Conservation (phyloP, 2,113 vertebrate species). For the Indri indri region DNA sequence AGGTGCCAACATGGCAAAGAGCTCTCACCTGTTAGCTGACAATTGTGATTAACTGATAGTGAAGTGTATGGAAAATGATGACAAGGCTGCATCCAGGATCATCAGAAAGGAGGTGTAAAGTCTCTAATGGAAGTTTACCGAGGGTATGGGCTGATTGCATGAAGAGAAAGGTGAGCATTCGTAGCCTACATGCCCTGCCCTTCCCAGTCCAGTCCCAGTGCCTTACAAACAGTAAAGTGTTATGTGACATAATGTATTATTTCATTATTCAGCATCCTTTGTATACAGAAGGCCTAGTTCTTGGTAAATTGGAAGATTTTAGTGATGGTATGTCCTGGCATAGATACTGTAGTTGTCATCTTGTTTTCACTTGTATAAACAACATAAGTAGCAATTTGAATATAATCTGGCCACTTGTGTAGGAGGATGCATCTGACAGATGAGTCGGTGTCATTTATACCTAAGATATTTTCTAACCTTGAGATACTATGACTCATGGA, state of each 20-base stretch:
- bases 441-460: neutral
- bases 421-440: neutral
- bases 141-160: neutral
- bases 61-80: neutral
- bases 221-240: neutral
- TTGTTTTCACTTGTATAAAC: neutral
- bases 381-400: neutral
- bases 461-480: neutral
- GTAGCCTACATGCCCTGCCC: neutral
- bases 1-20: neutral
- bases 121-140: neutral
- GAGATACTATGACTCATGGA: neutral
- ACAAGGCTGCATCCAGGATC: neutral
- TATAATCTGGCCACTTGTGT: neutral
- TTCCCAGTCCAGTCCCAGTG: neutral
- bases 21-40: neutral
- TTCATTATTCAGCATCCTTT: neutral
- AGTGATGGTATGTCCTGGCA: neutral
- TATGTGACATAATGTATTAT: neutral
- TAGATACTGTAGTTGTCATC: neutral
- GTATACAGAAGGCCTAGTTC: neutral
- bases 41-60: neutral
- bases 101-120: neutral
- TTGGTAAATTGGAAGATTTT: neutral
- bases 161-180: neutral